phyloP scores from a whole-genome alignment of 1,140 invertebrate species.

The Zaprionus davidi region DNA sequence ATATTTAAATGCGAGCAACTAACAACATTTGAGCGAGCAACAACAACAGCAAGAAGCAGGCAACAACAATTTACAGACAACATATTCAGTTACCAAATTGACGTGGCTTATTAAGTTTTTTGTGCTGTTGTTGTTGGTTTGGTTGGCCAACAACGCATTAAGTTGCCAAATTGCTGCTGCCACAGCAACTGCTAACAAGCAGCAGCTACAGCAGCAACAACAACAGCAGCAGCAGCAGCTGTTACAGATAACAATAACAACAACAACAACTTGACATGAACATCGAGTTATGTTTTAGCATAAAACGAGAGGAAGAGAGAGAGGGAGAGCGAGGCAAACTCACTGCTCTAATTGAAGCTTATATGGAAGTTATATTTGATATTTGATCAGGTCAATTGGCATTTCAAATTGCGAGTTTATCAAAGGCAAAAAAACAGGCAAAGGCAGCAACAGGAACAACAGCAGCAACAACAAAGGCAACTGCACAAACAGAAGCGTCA shows the following conservation, averaged over 20 bases:
- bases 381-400: conserved; percentile 27
- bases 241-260: conserved; percentile 22
- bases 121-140: conserved; percentile 15
- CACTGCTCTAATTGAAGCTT: conserved; percentile 15
- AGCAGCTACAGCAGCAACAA: conserved; percentile 37
- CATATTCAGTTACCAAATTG: conserved; percentile 58
- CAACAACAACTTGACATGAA: conserved; percentile 22
- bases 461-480: conserved; percentile 44
- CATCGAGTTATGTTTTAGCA: conserved; percentile 15
- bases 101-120: conserved; percentile 34
- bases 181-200: conserved; percentile 33
- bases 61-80: conserved; percentile 1
- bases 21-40: conserved; percentile 21
- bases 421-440: conserved; percentile 1
- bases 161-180: conserved; percentile 54
- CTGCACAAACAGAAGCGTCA: conserved; percentile 39
- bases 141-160: conserved; percentile 39
- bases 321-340: conserved; percentile 6
- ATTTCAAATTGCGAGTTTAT: conserved; percentile 37
- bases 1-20: conserved; percentile 57
- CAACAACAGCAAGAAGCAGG: not conserved
- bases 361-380: conserved; percentile 1
- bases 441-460: conserved; percentile 23
- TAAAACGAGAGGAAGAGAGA: not conserved
- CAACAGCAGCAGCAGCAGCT: conserved; percentile 40